Evolutionary conservation across 2,113 vertebrate species (phyloP).

Genomic region (Rhabdomys dilectus): DNA sequence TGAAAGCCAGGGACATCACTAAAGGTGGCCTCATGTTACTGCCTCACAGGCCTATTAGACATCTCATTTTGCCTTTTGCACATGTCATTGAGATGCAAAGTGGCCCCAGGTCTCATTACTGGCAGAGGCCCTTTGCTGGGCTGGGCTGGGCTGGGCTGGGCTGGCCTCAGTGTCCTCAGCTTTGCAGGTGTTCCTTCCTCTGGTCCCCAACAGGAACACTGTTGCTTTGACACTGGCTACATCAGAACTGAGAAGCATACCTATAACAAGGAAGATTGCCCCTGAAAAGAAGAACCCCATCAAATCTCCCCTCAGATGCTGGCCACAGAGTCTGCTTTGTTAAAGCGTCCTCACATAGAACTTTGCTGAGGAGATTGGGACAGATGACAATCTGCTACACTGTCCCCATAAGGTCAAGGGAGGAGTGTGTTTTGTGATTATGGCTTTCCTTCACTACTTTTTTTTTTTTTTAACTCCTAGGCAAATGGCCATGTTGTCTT

Average conservation of each 20-base stretch:
- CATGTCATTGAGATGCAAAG: conserved; percentile 43
- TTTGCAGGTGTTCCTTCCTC: conserved; percentile 40
- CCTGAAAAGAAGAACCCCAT: background rate
- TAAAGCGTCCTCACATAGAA: conserved; percentile 41
- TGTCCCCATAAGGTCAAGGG: background rate
- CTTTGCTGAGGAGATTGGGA: conserved; percentile 68
- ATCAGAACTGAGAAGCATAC: conserved; percentile 31
- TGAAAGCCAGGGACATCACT: conserved; percentile 62
- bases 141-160: background rate
- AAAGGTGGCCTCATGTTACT: conserved; percentile 52
- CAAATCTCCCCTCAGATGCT: background rate
- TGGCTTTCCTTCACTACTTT: background rate
- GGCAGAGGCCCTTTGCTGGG: conserved; percentile 54
- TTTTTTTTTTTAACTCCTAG: background rate
- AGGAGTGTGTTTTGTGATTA: conserved; percentile 50
- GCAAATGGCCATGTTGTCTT: conserved; percentile 56
- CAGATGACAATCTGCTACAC: conserved; percentile 60
- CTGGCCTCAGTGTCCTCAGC: conserved; percentile 6
- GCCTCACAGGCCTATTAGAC: conserved; percentile 35
- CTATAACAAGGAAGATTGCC: conserved; percentile 61
- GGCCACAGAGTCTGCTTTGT: background rate
- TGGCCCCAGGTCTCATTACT: conserved; percentile 5
- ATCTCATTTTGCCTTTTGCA: conserved; percentile 62
- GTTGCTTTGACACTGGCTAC: conserved; percentile 56
- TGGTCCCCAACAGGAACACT: background rate